A percentile compares a stretch with the other conserved stretches of the same genome.
phyloP scores from a whole-genome alignment of 2,888 invertebrate genomes.

The Polietes domitor region DNA sequence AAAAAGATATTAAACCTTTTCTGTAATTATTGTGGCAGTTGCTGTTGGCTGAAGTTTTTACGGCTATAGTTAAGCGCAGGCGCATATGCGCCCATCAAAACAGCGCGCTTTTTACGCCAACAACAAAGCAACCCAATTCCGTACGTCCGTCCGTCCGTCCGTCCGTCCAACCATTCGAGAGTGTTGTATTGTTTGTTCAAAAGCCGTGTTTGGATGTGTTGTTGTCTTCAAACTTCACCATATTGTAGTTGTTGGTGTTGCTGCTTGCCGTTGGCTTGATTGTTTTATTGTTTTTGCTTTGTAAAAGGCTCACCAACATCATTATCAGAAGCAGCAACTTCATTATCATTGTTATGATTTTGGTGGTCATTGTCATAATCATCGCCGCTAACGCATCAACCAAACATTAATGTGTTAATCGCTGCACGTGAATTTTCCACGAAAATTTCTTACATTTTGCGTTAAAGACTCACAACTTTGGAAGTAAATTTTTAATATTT shows the following conservation, averaged over 20 bases:
- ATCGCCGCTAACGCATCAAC: background rate
- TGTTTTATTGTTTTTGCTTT: background rate
- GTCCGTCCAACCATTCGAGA: background rate
- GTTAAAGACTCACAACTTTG: too few relatives aligned
- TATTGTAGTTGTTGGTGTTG: too few relatives aligned
- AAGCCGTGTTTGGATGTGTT: background rate
- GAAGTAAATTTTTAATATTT: too few relatives aligned
- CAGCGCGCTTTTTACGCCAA: background rate
- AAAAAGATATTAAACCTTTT: constrained; percentile 25
- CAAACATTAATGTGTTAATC: background rate
- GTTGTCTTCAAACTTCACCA: too few relatives aligned
- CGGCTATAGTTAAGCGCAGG: constrained; percentile 25
- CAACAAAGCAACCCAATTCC: background rate
- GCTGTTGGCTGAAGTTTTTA: background rate
- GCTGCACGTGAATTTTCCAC: too few relatives aligned
- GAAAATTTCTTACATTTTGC: too few relatives aligned
- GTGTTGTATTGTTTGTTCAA: background rate
- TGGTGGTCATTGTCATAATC: background rate
- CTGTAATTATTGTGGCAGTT: too few relatives aligned
- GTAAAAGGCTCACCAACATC: constrained; percentile 30
- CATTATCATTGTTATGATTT: background rate
- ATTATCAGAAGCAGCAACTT: background rate
- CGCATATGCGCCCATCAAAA: background rate
- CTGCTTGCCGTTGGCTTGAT: background rate
- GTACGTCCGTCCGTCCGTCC: background rate